Base-by-base conservation (phyloP, 92 coral and sea anemone genomes). In the Pocillopora grandis region DNA sequence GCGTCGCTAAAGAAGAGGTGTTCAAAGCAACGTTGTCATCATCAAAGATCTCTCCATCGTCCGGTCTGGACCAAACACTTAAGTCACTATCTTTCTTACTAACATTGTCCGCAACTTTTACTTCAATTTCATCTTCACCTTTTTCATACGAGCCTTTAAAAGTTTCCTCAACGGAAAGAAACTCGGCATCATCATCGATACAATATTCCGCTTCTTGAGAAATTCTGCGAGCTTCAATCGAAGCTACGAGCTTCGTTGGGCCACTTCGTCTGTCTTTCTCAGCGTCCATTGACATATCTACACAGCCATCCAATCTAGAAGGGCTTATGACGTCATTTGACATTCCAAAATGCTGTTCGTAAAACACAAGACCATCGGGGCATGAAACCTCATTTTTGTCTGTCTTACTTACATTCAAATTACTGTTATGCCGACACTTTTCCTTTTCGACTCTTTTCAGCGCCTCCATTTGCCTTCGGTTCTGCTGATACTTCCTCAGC, bases 401-500 rank as follows among this genome's bases (percentile, higher is more conserved):
- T 6, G 37, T 57, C 20, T 12, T 33, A 62, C 68, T n/a, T 35
- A 62, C 23, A 8, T 31, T 58, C 49, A 59, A 81, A 36, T 59
- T 59, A 52, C 84, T 69, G 12, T 21, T 36, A 3, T 57, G 78
- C 31, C 62, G 58, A 21, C 78, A 82, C 71, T 71, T 37, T 82
- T 82, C 70, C 36, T 49, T 56, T 56, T 83, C 86, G 7, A 12
- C 80, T 75, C 15, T 83, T 74, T 83, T 63, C 16, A 83, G 11
- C 31, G 86, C 86, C 23, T 62, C 62, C 62, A 21, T 71, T 48
- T 75, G 10, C 33, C 55, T 65, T 20, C 73, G 14, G 79, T 74
- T 62, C 72, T 74, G 86, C 72, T 62, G 73, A 31, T 27, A 36
- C 62, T 83, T 83, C 37, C 19, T 52, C 49, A 74, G 73, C 86